Conservation (phyloP, 2,797 vertebrate species). For the Labeo calbasu region DNA sequence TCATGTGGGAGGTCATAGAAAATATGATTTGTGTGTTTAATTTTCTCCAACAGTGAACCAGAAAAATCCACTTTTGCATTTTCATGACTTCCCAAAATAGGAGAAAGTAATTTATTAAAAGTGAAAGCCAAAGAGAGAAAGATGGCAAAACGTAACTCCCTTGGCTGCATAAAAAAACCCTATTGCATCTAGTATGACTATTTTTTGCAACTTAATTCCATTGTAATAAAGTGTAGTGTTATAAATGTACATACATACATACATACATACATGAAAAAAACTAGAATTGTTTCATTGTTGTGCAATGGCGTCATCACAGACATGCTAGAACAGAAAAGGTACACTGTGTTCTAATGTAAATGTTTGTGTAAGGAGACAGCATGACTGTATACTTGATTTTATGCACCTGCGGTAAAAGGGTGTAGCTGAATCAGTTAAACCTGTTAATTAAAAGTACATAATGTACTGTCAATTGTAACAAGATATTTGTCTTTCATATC, state of each 20-base stretch:
- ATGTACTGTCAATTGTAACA: not conserved
- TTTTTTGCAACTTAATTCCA: not conserved
- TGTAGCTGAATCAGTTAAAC: not conserved
- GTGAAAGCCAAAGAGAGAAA: not conserved
- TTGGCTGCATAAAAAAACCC: not conserved
- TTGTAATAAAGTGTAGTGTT: not conserved
- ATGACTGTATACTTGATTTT: not conserved
- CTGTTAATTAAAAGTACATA: not conserved
- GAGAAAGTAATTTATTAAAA: not conserved
- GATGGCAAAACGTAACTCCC: not conserved
- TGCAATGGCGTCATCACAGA: not conserved
- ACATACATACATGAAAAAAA: not conserved
- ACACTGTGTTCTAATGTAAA: not conserved
- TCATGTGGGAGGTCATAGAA: not conserved
- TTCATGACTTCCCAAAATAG: not conserved
- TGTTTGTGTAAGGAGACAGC: not conserved
- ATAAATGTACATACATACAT: not conserved
- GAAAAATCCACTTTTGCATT: not conserved
- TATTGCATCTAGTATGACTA: not conserved
- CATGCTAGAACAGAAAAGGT: not conserved
- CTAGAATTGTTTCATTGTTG: not conserved
- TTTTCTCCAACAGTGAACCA: not conserved
- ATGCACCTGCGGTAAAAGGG: not conserved
- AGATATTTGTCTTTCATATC: not conserved
- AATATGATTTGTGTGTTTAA: not conserved